Conservation (phyloP, 2,797 vertebrate genomes). For the Betta splendens region DNA sequence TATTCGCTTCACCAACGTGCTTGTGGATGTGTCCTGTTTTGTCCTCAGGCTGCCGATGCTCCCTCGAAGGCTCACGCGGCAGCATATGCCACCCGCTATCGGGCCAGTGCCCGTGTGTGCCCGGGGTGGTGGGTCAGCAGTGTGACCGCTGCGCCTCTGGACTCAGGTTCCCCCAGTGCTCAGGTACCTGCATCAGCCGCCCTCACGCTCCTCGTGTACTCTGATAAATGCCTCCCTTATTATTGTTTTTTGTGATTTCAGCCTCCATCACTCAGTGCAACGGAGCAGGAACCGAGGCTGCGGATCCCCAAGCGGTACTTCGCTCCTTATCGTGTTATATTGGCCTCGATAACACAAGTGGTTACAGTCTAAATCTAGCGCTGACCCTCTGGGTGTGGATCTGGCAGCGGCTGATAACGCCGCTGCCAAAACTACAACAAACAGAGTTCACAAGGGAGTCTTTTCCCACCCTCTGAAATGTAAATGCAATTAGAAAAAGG, state of each 20-base stretch:
- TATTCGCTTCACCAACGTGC: background rate
- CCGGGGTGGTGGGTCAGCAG: constrained; percentile 77
- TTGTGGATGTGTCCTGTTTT: no score
- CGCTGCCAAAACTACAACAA: constrained; percentile 19
- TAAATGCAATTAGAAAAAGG: constrained; percentile 58
- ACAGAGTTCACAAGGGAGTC: constrained; percentile 44
- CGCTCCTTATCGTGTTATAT: constrained; percentile 15
- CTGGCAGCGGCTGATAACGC: constrained; percentile 34
- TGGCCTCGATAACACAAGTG: constrained; percentile 15
- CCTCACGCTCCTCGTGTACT: no score
- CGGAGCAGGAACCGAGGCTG: constrained; percentile 78
- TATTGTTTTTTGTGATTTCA: constrained; percentile 50
- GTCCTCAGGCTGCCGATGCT: constrained; percentile 85
- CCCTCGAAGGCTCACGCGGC: constrained; percentile 78
- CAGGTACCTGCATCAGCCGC: constrained; percentile 72
- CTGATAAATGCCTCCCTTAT: no score
- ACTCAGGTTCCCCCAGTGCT: constrained; percentile 83
- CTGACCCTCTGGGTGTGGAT: constrained; percentile 36
- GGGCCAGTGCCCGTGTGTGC: constrained; percentile 86
- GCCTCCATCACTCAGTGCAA: constrained; percentile 79
- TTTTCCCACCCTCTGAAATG: constrained; percentile 44
- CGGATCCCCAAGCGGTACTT: constrained; percentile 78
- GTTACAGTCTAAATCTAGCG: constrained; percentile 17
- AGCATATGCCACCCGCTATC: constrained; percentile 73
- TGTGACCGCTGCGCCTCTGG: constrained; percentile 85